Conservation (phyloP, 1,140 invertebrate genomes). For the Ericerus pela region DNA sequence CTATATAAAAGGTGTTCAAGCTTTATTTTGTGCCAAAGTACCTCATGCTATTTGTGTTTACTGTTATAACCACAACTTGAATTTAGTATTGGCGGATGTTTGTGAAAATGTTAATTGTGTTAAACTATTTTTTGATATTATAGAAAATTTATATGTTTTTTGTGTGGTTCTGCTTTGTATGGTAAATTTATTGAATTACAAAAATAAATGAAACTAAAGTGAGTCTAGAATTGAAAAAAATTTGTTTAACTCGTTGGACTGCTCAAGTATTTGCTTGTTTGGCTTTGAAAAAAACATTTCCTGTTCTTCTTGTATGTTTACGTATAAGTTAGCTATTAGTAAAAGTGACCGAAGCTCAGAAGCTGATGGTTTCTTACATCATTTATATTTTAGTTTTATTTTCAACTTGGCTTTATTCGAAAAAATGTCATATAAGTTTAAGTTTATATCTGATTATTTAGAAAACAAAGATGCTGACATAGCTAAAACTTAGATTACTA, state of each 20-base stretch:
- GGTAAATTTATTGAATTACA: slow-evolving; percentile 4
- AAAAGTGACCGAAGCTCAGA: neutral
- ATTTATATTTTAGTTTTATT: slow-evolving; percentile 10
- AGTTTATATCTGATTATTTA: slow-evolving; percentile 1
- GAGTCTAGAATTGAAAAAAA: neutral
- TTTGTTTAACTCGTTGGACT: neutral
- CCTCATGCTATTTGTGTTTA: neutral
- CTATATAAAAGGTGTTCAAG: slow-evolving; percentile 3
- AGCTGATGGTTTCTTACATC: neutral
- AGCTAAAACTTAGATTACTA: neutral
- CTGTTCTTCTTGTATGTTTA: neutral
- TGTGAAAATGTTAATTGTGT: slow-evolving; percentile 1
- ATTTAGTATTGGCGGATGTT: slow-evolving; percentile 6
- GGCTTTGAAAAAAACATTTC: neutral
- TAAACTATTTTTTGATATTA: neutral
- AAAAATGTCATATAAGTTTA: neutral
- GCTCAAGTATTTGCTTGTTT: neutral
- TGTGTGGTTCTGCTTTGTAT: slow-evolving; percentile 3
- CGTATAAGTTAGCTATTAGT: neutral
- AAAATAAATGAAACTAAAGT: slow-evolving; percentile 3
- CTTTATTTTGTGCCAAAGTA: neutral
- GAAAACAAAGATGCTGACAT: slow-evolving; percentile 11
- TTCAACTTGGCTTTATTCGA: slow-evolving; percentile 6
- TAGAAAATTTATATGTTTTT: slow-evolving; percentile 8
- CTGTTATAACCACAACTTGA: neutral